Evolutionary conservation across 2,888 invertebrate genomes (phyloP).

Genomic region (Uloborus plumipes): DNA sequence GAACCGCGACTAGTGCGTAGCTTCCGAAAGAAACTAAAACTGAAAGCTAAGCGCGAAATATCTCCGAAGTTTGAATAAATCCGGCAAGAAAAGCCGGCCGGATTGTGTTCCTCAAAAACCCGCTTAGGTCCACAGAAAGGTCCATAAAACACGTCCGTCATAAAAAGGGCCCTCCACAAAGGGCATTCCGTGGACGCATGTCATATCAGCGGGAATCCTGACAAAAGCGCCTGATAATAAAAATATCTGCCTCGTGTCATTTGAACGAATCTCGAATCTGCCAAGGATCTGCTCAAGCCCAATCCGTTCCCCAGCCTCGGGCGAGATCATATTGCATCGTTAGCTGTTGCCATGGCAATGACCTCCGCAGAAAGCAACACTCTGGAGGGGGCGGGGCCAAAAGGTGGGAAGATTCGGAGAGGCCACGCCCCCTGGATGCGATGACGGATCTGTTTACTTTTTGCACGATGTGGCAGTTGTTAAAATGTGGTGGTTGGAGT

Average conservation of each 20-base stretch:
- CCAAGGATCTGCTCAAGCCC: constrained; percentile 41
- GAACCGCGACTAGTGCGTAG: no score
- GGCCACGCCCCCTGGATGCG: background rate
- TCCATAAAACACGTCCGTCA: constrained; percentile 27
- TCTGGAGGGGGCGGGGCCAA: constrained; percentile 12
- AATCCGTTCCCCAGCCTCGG: constrained; percentile 26
- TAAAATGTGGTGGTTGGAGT: background rate
- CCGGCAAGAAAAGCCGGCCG: background rate
- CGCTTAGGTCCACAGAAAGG: constrained; percentile 24
- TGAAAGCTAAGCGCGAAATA: constrained; percentile 19
- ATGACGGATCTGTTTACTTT: constrained; percentile 54
- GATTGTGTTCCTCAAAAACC: constrained; percentile 2
- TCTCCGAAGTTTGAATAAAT: background rate
- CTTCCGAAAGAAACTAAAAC: background rate
- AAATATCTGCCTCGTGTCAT: constrained; percentile 30
- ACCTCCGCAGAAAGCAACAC: constrained; percentile 34
- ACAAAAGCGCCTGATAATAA: constrained; percentile 28
- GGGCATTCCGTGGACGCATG: constrained; percentile 17
- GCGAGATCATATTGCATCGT: constrained; percentile 33
- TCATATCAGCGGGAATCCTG: constrained; percentile 38
- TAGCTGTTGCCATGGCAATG: constrained; percentile 55
- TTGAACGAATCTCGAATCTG: constrained; percentile 22
- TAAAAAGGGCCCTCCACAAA: constrained; percentile 21
- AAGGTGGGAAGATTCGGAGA: background rate
- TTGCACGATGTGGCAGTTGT: constrained; percentile 35